Evolutionary conservation across 2,888 invertebrate species (phyloP).

Genomic region (Osedax frankpressi): DNA sequence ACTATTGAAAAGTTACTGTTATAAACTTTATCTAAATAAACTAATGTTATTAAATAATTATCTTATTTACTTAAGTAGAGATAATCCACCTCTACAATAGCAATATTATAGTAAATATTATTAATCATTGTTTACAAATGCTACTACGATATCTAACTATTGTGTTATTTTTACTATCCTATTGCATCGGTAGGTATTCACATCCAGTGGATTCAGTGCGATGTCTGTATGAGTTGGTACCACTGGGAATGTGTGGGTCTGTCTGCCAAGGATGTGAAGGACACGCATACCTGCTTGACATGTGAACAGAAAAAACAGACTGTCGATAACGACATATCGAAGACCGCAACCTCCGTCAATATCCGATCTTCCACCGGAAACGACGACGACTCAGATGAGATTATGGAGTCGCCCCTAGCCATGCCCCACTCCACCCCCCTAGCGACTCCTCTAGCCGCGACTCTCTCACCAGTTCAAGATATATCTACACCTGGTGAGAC

Average conservation of each 20-base stretch:
- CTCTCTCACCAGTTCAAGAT: too few relatives aligned
- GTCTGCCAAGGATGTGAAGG: conserved; percentile 67
- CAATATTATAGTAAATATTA: too few relatives aligned
- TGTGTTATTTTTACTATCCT: too few relatives aligned
- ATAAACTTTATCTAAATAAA: too few relatives aligned
- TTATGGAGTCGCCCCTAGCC: conserved; percentile 42
- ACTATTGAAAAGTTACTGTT: too few relatives aligned
- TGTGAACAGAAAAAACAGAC: conserved; percentile 14
- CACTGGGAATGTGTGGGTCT: conserved; percentile 89
- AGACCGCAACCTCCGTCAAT: neutral
- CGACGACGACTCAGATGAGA: neutral
- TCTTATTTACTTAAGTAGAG: too few relatives aligned
- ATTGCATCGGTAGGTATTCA: conserved; percentile 63
- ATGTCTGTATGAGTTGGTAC: conserved; percentile 92
- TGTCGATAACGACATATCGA: neutral
- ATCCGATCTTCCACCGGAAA: neutral
- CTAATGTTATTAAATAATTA: too few relatives aligned
- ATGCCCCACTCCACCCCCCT: conserved; percentile 52
- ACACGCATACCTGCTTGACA: conserved; percentile 63
- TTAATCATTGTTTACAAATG: too few relatives aligned
- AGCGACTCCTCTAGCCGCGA: too few relatives aligned
- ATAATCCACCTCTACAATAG: too few relatives aligned
- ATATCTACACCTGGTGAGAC: too few relatives aligned
- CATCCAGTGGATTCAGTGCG: conserved; percentile 95
- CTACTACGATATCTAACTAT: too few relatives aligned